Evolutionary conservation across 2,888 invertebrate species (phyloP).

Genomic region (Gnatocerus cornutus): DNA sequence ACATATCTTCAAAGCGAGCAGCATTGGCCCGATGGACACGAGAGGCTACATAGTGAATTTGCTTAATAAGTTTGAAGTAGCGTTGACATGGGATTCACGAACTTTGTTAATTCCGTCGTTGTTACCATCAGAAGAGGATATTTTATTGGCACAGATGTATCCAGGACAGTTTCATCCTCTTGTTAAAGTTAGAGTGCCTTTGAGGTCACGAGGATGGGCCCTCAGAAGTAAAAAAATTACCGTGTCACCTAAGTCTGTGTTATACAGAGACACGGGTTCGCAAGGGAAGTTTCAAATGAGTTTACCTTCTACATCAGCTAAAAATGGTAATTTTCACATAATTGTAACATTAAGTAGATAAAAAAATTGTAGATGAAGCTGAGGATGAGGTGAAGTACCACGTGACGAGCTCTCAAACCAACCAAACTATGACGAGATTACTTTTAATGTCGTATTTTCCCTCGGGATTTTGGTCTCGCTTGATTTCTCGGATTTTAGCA

Average conservation of each 20-base stretch:
- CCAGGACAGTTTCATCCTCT: constrained; percentile 68
- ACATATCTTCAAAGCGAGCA: constrained; percentile 93
- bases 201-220: constrained; percentile 80
- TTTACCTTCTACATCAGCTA: constrained; percentile 60
- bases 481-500: constrained; percentile 93
- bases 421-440: constrained; percentile 80
- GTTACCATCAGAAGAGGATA: constrained; percentile 86
- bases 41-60: constrained; percentile 90
- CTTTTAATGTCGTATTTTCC: constrained; percentile 98
- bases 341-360: too few relatives aligned
- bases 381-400: constrained; percentile 62
- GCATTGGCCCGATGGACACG: constrained; percentile 80
- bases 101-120: constrained; percentile 94
- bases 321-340: constrained; percentile 43
- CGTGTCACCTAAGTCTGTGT: constrained; percentile 71
- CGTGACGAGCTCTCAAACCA: constrained; percentile 72
- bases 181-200: constrained; percentile 74
- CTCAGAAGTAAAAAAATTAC: constrained; percentile 76
- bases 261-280: constrained; percentile 66
- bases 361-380: constrained; percentile 51
- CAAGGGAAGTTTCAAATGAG: constrained; percentile 67
- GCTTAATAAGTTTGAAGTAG: constrained; percentile 97
- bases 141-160: constrained; percentile 71
- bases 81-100: constrained; percentile 95
- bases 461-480: constrained; percentile 97